Percentiles rank a stretch among this genome's conserved stretches.
Conservation (phyloP, 2,113 vertebrate species). For the Nibea albiflora region DNA sequence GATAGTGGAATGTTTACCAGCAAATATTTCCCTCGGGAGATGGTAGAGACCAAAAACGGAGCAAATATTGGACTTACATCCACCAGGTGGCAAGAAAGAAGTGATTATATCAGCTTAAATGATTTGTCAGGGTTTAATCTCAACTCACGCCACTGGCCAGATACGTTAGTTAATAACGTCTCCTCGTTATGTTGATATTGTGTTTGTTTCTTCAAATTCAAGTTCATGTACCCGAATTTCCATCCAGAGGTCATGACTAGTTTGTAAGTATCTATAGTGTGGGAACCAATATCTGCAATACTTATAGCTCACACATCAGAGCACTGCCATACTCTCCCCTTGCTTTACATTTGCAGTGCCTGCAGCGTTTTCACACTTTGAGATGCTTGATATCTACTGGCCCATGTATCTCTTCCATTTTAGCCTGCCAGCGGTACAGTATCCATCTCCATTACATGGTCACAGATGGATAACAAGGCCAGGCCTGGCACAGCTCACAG, state of each 20-base stretch:
- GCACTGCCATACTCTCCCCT: neutral
- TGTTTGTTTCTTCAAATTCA: neutral
- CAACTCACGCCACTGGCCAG: too few species aligned
- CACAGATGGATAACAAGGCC: slow-evolving; percentile 77
- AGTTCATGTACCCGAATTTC: neutral
- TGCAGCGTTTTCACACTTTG: slow-evolving; percentile 48
- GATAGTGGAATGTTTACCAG: too few species aligned
- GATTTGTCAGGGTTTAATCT: too few species aligned
- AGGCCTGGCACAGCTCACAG: slow-evolving; percentile 66
- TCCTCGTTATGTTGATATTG: neutral
- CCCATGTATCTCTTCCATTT: slow-evolving; percentile 55
- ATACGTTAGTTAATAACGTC: neutral
- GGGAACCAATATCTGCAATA: neutral
- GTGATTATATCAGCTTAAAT: too few species aligned
- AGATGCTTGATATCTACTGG: slow-evolving; percentile 60
- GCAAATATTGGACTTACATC: too few species aligned
- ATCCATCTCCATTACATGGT: slow-evolving; percentile 74
- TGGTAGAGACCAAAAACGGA: too few species aligned
- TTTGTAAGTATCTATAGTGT: neutral
- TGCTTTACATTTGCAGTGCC: slow-evolving; percentile 54
- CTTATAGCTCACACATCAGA: slow-evolving; percentile 25
- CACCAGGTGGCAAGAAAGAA: too few species aligned
- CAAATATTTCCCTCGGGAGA: too few species aligned
- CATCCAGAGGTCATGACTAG: slow-evolving; percentile 3
- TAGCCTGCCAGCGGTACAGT: slow-evolving; percentile 62